Percentiles rank a stretch among this genome's conserved stretches.
phyloP scores from a whole-genome alignment of 1,140 invertebrate species.

The Drosophila carrolli region DNA sequence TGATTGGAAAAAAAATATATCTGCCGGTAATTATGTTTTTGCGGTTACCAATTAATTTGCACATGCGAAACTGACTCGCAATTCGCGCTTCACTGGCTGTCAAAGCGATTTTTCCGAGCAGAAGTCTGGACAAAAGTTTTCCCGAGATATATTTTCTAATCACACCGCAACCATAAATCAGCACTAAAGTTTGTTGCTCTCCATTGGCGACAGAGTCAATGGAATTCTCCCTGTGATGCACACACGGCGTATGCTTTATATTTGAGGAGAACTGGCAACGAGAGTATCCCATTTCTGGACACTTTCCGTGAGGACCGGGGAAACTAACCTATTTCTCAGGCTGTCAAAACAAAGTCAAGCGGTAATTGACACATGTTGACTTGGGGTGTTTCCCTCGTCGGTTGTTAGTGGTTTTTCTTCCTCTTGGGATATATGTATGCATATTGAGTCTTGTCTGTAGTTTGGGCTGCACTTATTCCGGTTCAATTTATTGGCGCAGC shows the following conservation, averaged over 20 bases:
- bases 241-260: conserved; percentile 45
- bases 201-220: conserved; percentile 13
- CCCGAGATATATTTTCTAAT: conserved; percentile 13
- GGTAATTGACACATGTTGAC: conserved; percentile 79
- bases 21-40: conserved; percentile 39
- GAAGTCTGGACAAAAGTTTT: conserved; percentile 14
- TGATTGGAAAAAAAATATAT: conserved; percentile 4
- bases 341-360: conserved; percentile 75
- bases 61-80: conserved; percentile 48
- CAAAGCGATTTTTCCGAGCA: conserved; percentile 58
- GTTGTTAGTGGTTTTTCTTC: conserved; percentile 1
- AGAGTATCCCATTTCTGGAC: conserved; percentile 23
- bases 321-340: conserved; percentile 64
- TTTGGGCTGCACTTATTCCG: conserved; percentile 31
- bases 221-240: neutral
- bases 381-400: conserved; percentile 24
- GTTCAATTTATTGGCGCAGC: conserved; percentile 27
- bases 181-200: conserved; percentile 22
- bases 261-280: conserved; percentile 2
- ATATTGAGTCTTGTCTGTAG: conserved; percentile 5
- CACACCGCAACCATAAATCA: conserved; percentile 38
- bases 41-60: conserved; percentile 65
- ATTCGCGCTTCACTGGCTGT: conserved; percentile 44
- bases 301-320: conserved; percentile 1
- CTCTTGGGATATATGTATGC: conserved; percentile 2